Evolutionary conservation across 2,888 invertebrate genomes (phyloP).

Genomic region (Synergus gifuensis): DNA sequence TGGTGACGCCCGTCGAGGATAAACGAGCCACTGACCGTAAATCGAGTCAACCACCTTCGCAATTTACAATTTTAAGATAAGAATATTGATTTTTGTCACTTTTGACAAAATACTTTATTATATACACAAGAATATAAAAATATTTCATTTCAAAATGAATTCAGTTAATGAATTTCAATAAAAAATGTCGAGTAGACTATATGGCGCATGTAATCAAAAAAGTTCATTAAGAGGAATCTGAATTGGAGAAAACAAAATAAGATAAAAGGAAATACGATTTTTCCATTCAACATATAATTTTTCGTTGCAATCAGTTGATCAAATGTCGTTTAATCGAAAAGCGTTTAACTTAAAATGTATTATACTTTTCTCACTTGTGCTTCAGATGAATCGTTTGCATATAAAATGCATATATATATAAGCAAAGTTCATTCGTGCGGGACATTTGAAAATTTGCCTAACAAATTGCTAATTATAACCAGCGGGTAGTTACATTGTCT

Average conservation of each 20-base stretch:
- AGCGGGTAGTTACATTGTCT: conserved; percentile 66
- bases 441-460: conserved; percentile 60
- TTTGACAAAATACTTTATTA: not conserved
- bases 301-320: not conserved
- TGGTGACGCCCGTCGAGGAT: conserved; percentile 47
- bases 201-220: too few relatives aligned
- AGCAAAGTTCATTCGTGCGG: conserved; percentile 45
- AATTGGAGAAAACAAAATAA: too few relatives aligned
- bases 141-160: too few relatives aligned
- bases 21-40: conserved; percentile 27
- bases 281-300: not conserved
- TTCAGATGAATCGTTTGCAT: conserved; percentile 21
- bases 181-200: too few relatives aligned
- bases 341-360: conserved; percentile 4
- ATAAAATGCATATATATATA: not conserved
- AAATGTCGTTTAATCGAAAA: conserved; percentile 13
- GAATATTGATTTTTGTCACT: not conserved
- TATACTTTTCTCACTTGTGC: not conserved
- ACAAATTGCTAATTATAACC: conserved; percentile 66
- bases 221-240: too few relatives aligned
- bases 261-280: too few relatives aligned
- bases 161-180: too few relatives aligned
- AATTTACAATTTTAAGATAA: not conserved
- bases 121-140: not conserved
- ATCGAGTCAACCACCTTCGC: conserved; percentile 10